Evolutionary conservation across 1,140 invertebrate genomes (phyloP).

Genomic region (Drosophila paulistorum): DNA sequence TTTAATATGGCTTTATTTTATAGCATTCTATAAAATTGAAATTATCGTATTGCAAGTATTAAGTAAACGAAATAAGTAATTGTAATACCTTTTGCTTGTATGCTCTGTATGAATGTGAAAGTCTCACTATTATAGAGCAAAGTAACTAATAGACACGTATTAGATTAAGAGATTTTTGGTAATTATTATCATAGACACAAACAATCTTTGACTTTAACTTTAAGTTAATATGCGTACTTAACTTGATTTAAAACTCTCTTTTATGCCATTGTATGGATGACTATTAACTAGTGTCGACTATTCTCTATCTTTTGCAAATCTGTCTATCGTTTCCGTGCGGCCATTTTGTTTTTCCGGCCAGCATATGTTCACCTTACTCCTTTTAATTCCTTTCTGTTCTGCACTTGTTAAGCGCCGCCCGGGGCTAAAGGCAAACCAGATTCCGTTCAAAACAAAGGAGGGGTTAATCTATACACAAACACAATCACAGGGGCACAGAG

Average conservation of each 20-base stretch:
- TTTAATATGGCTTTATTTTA: too few species aligned
- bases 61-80: too few species aligned
- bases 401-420: conserved; percentile 51
- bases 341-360: conserved; percentile 44
- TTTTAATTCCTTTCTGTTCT: background rate
- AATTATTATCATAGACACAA: too few species aligned
- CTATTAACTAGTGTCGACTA: background rate
- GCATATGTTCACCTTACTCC: conserved; percentile 40
- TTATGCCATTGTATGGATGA: background rate
- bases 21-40: too few species aligned
- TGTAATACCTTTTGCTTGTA: too few species aligned
- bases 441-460: conserved; percentile 8
- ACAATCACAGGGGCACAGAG: background rate
- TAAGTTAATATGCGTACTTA: background rate
- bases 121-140: too few species aligned
- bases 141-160: too few species aligned
- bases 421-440: conserved; percentile 27
- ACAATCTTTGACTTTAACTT: too few species aligned
- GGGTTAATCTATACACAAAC: conserved; percentile 16
- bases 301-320: background rate
- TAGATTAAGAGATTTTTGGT: too few species aligned
- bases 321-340: conserved; percentile 3
- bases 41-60: too few species aligned
- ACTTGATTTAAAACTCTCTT: background rate
- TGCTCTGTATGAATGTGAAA: too few species aligned